phyloP scores from a whole-genome alignment of 2,797 vertebrate species.

The Ammospiza maritima region DNA sequence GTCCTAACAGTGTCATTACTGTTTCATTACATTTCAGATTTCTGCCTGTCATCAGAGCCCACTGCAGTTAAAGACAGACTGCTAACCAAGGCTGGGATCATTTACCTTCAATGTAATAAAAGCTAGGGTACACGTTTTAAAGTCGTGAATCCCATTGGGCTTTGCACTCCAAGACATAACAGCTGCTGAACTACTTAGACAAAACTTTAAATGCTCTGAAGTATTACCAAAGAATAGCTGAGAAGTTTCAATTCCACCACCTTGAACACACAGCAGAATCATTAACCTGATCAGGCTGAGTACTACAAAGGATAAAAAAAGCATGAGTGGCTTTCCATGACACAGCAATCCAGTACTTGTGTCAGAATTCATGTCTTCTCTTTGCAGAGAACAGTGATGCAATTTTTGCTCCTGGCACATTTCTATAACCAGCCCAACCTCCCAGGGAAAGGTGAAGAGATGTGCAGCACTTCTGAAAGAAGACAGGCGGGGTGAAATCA shows the following conservation, averaged over 20 bases:
- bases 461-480: neutral
- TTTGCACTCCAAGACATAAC: neutral
- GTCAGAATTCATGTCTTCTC: neutral
- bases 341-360: neutral
- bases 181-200: neutral
- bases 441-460: neutral
- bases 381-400: neutral
- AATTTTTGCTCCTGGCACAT: neutral
- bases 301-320: neutral
- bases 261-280: neutral
- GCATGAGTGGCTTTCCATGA: neutral
- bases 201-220: neutral
- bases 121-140: neutral
- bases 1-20: neutral
- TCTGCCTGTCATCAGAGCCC: neutral
- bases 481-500: neutral
- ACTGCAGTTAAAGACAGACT: neutral
- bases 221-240: neutral
- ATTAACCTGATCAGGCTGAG: neutral
- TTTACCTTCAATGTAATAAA: neutral
- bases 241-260: neutral
- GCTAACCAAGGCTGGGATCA: neutral
- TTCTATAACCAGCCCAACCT: neutral
- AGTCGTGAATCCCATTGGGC: neutral
- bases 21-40: neutral